phyloP scores from a whole-genome alignment of 2,113 vertebrate species.

The Otocyon megalotis region DNA sequence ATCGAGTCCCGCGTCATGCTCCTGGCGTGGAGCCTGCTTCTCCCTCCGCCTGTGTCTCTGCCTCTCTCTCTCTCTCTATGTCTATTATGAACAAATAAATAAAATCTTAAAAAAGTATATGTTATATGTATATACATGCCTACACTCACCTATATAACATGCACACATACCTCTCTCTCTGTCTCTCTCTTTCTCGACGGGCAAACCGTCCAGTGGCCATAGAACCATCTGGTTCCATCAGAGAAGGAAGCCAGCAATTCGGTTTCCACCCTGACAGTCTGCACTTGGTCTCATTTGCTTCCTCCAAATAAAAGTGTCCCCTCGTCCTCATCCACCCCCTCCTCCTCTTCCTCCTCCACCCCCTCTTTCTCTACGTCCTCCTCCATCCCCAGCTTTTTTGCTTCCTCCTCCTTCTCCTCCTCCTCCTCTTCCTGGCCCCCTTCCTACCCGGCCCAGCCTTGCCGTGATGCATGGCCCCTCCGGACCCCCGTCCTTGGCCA shows the following conservation, averaged over 20 bases:
- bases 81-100: no score
- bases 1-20: no score
- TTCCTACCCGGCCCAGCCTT: fast-evolving
- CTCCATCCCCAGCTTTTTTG: not conserved
- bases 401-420: not conserved
- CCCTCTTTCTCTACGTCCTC: no score
- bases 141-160: no score
- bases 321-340: no score
- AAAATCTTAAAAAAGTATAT: no score
- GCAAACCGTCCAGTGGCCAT: not conserved
- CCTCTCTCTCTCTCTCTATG: no score
- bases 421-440: not conserved
- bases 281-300: not conserved
- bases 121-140: fast-evolving
- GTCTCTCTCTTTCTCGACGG: not conserved
- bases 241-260: not conserved
- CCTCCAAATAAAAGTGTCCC: no score
- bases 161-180: not conserved
- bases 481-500: not conserved
- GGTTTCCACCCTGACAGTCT: not conserved
- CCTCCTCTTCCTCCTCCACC: no score
- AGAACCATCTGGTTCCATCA: not conserved
- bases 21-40: no score
- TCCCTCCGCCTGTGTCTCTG: no score
- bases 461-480: not conserved